phyloP scores from a whole-genome alignment of 2,888 invertebrate species.

The Conistra vaccinii region DNA sequence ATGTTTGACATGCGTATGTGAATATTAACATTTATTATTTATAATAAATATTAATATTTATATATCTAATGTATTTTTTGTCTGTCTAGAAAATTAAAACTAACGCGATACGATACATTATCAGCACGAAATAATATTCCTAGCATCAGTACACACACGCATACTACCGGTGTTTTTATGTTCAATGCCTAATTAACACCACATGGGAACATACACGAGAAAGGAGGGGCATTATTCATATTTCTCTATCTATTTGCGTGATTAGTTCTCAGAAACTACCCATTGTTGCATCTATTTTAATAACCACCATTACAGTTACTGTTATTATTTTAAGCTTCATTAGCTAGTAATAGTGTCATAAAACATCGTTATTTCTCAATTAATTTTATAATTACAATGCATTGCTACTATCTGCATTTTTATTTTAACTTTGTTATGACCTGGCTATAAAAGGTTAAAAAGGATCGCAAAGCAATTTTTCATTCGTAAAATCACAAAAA shows the following conservation, averaged over 20 bases:
- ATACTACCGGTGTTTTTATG: conserved; percentile 73
- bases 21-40: too few species aligned
- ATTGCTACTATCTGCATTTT: conserved; percentile 4
- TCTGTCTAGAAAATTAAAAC: background rate
- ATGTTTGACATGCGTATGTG: background rate
- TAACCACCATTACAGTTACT: conserved; percentile 1
- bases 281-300: conserved; percentile 31
- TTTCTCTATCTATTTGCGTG: conserved; percentile 70
- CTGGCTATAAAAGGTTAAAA: conserved; percentile 12
- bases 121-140: conserved; percentile 24
- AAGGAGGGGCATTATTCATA: conserved; percentile 78
- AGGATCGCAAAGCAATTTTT: conserved; percentile 22
- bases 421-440: conserved; percentile 4
- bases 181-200: conserved; percentile 81
- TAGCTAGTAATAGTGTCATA: background rate
- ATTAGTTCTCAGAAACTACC: conserved; percentile 53
- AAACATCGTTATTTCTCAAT: conserved; percentile 16
- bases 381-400: conserved; percentile 7
- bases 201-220: conserved; percentile 81
- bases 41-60: too few species aligned
- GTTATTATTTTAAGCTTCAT: conserved; percentile 10
- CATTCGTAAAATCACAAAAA: conserved; percentile 35
- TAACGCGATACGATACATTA: background rate
- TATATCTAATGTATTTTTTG: background rate
- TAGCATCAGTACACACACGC: conserved; percentile 61